Evolutionary conservation across 2,113 vertebrate genomes (phyloP), one percentile per base, ranked within the genome.

Genomic region (Peromyscus maniculatus): DNA sequence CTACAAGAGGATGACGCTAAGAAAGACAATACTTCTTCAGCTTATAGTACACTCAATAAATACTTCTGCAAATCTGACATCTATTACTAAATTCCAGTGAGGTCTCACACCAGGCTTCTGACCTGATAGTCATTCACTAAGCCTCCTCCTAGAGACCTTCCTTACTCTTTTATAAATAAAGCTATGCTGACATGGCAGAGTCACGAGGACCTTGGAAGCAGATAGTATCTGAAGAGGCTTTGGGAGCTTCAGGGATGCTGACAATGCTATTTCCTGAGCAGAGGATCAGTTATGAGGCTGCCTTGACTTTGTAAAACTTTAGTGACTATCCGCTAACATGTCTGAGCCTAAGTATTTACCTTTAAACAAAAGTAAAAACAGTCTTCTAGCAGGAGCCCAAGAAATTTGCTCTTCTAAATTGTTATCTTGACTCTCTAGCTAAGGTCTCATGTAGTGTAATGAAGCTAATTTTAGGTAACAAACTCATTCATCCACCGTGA

Each of bases 361-460:
- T 87, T 89, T 93, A 71, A 86, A 52, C 71, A 77, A 96, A 57
- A 92, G 39, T 43, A 78, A 90, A 80, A 83, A 69, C 91, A 69
- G 64, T 57, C 79, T 28, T 82, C 86, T 89, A 49, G 94, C 39
- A 69, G 36, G 13, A 83, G 24, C 59, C 83, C 26, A 83, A 24
- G 64, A 71, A 66, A 36, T 83, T 33, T 96, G 1, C 2, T 90
- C 69, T 95, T 79, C 55, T 87, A 46, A 93, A 72, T 43, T 69
- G 33, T 69, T 57, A 67, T 77, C 62, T 91, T 87, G 15, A 79
- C 10, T 62, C 52, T 67, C 67, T 7, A 91, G 7, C 64, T 90
- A 15, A 59, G 36, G 22, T 80, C 4, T 92, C 66, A 75, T 43
- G n/a, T 5, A 49, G 43, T 39, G 19, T 16, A 28, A 33, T 83